Evolutionary conservation across 2,797 vertebrate species (phyloP).

Genomic region (Xenops minutus): DNA sequence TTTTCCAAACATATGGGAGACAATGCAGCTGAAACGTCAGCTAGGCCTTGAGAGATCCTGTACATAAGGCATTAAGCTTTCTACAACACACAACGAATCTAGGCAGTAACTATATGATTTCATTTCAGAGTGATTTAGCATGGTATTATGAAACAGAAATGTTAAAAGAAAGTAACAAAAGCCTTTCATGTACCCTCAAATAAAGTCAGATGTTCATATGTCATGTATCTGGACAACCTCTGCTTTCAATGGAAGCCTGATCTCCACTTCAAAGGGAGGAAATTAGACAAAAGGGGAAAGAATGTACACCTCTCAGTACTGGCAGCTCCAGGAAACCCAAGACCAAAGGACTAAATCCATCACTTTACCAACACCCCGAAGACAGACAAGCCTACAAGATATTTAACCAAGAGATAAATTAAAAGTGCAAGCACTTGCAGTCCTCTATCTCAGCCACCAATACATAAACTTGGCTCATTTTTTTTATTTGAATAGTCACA

Average conservation of each 20-base stretch:
- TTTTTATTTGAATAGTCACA: not conserved
- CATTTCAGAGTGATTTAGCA: slow-evolving; percentile 6
- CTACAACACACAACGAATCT: not conserved
- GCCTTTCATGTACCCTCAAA: slow-evolving; percentile 46
- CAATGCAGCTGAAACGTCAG: not conserved
- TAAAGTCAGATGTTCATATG: slow-evolving; percentile 23
- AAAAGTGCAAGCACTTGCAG: not conserved
- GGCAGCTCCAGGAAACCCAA: not conserved
- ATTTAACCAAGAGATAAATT: not conserved
- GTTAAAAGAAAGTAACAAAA: slow-evolving; percentile 23
- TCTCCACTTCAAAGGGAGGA: slow-evolving; percentile 55
- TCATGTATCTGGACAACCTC: slow-evolving; percentile 32
- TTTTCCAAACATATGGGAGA: slow-evolving; percentile 3
- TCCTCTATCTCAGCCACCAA: not conserved
- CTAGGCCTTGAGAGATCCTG: not conserved
- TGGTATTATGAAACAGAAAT: not conserved
- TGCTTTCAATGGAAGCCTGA: slow-evolving; percentile 33
- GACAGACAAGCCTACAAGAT: not conserved
- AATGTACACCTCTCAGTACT: not conserved
- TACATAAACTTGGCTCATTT: not conserved
- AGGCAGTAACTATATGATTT: not conserved
- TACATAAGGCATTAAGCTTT: slow-evolving; percentile 6
- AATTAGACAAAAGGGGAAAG: slow-evolving; percentile 2
- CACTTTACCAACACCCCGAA: not conserved
- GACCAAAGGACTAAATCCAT: slow-evolving; percentile 9